Base-by-base conservation (phyloP, 1,140 invertebrate species). In the Steinernema khuongi region DNA sequence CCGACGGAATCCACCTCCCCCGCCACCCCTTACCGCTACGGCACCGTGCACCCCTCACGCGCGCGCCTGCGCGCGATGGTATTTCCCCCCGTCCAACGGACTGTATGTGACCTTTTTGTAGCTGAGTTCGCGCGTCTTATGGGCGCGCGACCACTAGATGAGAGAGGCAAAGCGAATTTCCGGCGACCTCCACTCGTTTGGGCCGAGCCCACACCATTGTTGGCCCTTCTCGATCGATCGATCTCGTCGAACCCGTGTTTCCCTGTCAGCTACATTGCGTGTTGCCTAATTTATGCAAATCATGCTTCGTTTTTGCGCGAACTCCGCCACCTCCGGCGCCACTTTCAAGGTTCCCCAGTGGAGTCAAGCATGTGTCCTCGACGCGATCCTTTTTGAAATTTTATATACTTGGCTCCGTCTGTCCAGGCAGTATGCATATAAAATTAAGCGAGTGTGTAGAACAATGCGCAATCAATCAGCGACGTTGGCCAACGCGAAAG, bases 391-490 rank as follows among this genome's bases (percentile, higher is more conserved):
- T n/a, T n/a, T n/a, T n/a, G n/a, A n/a, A n/a, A n/a, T n/a, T n/a
- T n/a, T n/a, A n/a, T n/a, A n/a, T n/a, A n/a, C 7, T n/a, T 41
- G 36, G 36, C 36, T 41, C n/a, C 7, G 7, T 41, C 36, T 41
- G n/a, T 41, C 36, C n/a, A n/a, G 36, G 7, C 36, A 11, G 50
- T n/a, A 60, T 60, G 50, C 11, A 60, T 60, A 60, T 26, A 4
- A 60, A 60, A 60, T 14, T 60, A 60, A 22, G 14, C 2, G 50
- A 2, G 22, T 60, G 22, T 60, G 26, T 22, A 26, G 50, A 60
- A 60, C 50, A 60, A 60, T 60, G 50, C 50, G 50, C 50, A 60
- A 60, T 60, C 50, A 60, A 60, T 60, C 50, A 60, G 50, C 50
- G 50, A 22, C 26, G 14, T 14, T 4, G 14, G 11, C 14, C 14